A percentile compares a stretch with the other conserved stretches of the same genome.
These are phyloP conservation scores for Ophion slaviceki DNA, from an alignment of 2,888 invertebrate species.

Conservation along the genomic window DNA sequence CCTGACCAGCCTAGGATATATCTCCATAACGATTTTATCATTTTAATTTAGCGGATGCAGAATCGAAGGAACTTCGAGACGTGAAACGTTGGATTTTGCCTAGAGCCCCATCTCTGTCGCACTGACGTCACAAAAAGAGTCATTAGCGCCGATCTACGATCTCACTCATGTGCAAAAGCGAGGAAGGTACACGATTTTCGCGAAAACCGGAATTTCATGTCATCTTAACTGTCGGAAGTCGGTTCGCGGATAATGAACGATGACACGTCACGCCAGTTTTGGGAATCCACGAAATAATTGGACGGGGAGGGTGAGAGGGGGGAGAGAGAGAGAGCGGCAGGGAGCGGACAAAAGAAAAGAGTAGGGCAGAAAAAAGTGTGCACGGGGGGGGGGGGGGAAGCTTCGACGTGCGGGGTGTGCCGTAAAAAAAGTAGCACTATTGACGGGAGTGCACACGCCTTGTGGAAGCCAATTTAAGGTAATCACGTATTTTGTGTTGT, in stretches of 20 bases:
- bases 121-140: too few species aligned
- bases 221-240: slow-evolving; percentile 5
- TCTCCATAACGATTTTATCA: too few species aligned
- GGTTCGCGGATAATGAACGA: slow-evolving; percentile 33
- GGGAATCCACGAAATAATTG: slow-evolving; percentile 69
- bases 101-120: too few species aligned
- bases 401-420: slow-evolving; percentile 44
- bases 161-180: too few species aligned
- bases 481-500: slow-evolving; percentile 69
- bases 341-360: not conserved
- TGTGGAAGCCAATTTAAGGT: slow-evolving; percentile 71
- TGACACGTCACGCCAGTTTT: slow-evolving; percentile 38
- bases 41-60: too few species aligned
- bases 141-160: too few species aligned
- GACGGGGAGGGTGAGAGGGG: slow-evolving; percentile 6
- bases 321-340: not conserved
- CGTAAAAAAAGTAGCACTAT: slow-evolving; percentile 61
- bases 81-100: too few species aligned
- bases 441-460: slow-evolving; percentile 58
- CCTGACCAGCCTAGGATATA: too few species aligned
- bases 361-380: not conserved
- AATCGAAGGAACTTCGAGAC: too few species aligned
- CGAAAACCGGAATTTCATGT: not conserved
- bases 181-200: not conserved
- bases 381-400: slow-evolving; percentile 1